Base-by-base conservation (phyloP, 1,140 invertebrate species). In the Hycleus cichorii region DNA sequence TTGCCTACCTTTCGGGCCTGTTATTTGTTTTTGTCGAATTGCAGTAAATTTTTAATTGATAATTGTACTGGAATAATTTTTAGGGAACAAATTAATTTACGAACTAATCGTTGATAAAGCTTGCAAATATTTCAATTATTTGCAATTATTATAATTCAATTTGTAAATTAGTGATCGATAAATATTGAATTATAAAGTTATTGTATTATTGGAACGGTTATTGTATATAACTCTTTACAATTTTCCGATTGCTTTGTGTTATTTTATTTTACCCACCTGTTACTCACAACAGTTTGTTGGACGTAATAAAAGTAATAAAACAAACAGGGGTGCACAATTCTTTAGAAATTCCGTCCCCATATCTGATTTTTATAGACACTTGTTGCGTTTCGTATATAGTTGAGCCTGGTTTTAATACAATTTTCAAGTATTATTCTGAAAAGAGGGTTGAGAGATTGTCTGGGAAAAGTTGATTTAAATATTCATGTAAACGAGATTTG, bases 291-390 rank as follows among this genome's bases (percentile, higher is more conserved):
- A 59, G 51, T 58, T 59, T 64, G 52, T 57, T 4, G 57, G 49
- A 50, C 60, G 58, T 64, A 68, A 68, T 68, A 66, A 68, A 68
- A 68, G 64, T 64, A 68, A 66, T 66, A 64, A 66, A 66, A 68
- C 64, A 68, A 68, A 66, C 63, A 66, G 62, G 62, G 62, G 64
- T 61, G 59, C 54, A 63, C 61, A 54, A 57, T 62, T 62, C 60
- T 62, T 62, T 62, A 62, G 60, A 58, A 62, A 62, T 62, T 62
- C 60, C 59, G 59, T 57, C 59, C 63, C 60, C 60, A 64, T 65
- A 67, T 69, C 64, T 64, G 67, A 69, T 69, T 69, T 69, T 69
- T 67, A 69, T 69, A 57, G 67, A 65, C 63, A 69, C 67, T 69
- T 69, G 67, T 69, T 69, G 67, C 67, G 53, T 62, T 55, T 62